Evolutionary conservation across 2,113 vertebrate genomes (phyloP), one percentile per base, ranked within the genome.

Genomic region (Ciconia stormi): DNA sequence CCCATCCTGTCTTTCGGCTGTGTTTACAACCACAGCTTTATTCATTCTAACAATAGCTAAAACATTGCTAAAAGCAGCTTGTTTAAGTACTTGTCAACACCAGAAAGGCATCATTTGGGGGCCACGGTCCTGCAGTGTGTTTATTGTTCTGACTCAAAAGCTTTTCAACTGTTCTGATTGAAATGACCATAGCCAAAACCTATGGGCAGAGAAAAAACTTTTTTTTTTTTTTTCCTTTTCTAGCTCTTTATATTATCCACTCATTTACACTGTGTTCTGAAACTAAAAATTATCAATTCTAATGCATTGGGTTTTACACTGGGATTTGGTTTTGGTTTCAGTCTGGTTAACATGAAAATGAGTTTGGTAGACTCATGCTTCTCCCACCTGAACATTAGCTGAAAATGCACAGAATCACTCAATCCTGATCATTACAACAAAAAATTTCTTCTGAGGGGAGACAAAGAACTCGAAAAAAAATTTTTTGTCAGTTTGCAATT

Each of bases 21-120:
- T 94, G 91, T 96, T 97, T 97, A 73, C 63, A 89, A 81, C 46
- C 38, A 26, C 59, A 80, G 86, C 58, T 91, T 95, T 89, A 94
- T 90, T 96, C 56, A 90, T 95, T 91, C 42, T 67, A 95, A 88
- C 27, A 89, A 82, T 58, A 94, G 47, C 56, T 78, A 88, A 92
- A 86, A 81, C 81, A 58, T 69, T 66, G 49, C 89, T 95, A 79
- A 93, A 87, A 87, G 70, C 73, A 90, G 62, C 49, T 50, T 91
- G 84, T 96, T 95, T 92, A 85, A 16, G 9, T 42, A 82, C 42
- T 86, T 13, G 9, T 84, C 65, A 72, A 42, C 20, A 71, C 46
- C 30, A 61, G 63, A 93, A 91, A 93, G 47, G 16, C 38, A 74
- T 59, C 36, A 85, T 80, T 70, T 67, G 22, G 18, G 58, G 44